Conservation (phyloP, 2,113 vertebrate species). For the Sphaerodactylus townsendi region DNA sequence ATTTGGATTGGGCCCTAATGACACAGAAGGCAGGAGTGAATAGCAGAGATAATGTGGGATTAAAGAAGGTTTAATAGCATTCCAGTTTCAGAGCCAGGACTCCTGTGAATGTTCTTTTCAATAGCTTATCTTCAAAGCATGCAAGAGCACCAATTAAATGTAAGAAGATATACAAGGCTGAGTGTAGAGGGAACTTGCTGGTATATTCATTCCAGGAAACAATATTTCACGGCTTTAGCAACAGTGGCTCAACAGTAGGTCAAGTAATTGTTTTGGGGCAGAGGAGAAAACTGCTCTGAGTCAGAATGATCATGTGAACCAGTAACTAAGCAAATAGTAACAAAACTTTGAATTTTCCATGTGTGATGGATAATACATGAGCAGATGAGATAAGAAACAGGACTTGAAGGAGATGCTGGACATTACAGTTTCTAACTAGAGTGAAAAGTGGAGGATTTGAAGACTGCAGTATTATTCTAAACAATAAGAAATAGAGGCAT, state of each 20-base stretch:
- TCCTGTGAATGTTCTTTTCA: neutral
- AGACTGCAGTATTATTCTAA: neutral
- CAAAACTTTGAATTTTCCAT: neutral
- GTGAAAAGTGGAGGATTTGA: neutral
- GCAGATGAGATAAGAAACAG: neutral
- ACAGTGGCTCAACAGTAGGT: neutral
- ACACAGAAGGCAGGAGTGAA: conserved; percentile 1
- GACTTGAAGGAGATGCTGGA: neutral
- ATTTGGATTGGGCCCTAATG: conserved; percentile 4
- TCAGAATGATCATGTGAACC: neutral
- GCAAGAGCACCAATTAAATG: conserved; percentile 17
- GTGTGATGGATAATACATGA: neutral
- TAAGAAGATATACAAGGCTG: conserved; percentile 1
- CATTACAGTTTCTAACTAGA: neutral
- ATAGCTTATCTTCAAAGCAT: conserved; percentile 19
- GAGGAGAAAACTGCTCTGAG: neutral
- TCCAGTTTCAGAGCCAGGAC: conserved; percentile 4
- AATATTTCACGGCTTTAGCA: neutral
- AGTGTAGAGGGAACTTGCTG: conserved; percentile 5
- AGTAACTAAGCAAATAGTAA: neutral
- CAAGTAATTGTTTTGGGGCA: neutral
- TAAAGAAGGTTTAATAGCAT: conserved; percentile 15
- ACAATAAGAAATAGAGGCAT: neutral
- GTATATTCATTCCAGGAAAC: neutral
- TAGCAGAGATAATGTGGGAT: conserved; percentile 13